Evolutionary conservation across 1,140 invertebrate genomes (phyloP).

Genomic region (Eulimnadia texana): DNA sequence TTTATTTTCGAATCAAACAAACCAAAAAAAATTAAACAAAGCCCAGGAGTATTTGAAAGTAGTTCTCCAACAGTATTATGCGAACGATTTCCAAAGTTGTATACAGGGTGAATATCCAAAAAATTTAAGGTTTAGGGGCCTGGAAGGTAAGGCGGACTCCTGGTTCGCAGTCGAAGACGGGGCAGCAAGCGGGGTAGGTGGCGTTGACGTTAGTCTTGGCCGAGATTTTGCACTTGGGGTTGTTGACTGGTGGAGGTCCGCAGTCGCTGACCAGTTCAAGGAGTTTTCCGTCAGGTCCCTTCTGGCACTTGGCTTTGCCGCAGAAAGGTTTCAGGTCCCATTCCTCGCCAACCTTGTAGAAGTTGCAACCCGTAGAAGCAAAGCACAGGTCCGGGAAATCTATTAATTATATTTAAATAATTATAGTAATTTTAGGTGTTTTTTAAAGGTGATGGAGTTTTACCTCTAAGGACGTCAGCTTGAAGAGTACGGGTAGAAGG

Average conservation of each 20-base stretch:
- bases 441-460: no score
- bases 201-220: slow-evolving; percentile 78
- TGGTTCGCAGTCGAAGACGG: slow-evolving; percentile 64
- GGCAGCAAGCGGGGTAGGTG: slow-evolving; percentile 67
- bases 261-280: slow-evolving; percentile 72
- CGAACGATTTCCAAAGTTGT: no score
- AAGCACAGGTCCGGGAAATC: slow-evolving; percentile 81
- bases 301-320: slow-evolving; percentile 64
- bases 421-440: no score
- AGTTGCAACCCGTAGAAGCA: slow-evolving; percentile 72
- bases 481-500: slow-evolving; percentile 52
- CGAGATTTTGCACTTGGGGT: slow-evolving; percentile 69
- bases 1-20: no score
- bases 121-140: no score
- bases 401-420: slow-evolving; percentile 30
- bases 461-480: slow-evolving; percentile 70
- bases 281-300: slow-evolving; percentile 31
- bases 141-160: slow-evolving; percentile 61
- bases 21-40: no score
- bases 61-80: no score
- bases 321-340: slow-evolving; percentile 78
- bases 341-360: slow-evolving; percentile 60
- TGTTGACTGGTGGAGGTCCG: slow-evolving; percentile 64
- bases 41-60: no score
- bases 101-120: no score